Base-by-base conservation (phyloP, 2,113 vertebrate genomes). In the Dicrurus megarhynchus region DNA sequence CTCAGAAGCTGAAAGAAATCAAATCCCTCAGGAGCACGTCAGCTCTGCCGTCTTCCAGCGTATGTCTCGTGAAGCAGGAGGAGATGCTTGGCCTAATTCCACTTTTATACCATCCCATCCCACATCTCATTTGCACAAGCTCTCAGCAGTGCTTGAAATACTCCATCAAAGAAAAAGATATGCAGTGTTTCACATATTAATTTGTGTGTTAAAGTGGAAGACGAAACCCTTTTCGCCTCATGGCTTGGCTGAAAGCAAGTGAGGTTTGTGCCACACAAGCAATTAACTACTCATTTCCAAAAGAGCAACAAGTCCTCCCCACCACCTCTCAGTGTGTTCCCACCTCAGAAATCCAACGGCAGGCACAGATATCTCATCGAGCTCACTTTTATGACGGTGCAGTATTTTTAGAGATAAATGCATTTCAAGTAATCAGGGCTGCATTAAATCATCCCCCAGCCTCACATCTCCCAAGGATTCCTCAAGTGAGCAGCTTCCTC, bases 191-290 rank as follows among this genome's bases (percentile, higher is more conserved):
- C 63, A 76, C 15, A 2, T 5, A 26, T 49, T 53, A 42, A 84
- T 64, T 64, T 59, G 47, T 27, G 24, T n/a, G 27, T 39, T 47
- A 12, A 61, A 82, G 49, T 9, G 21, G n/a, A 73, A 79, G 27
- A 26, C 3, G 3, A 65, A 89, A 16, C 24, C 49, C 37, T 73
- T 65, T 55, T 30, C 11, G 6, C 57, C 32, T 53, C 37, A 3
- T 11, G 33, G 50, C 33, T 76, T 39, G 59, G 22, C 47, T 41
- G 53, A 47, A 53, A 56, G 75, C 37, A 15, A 4, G 20, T 0
- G 4, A 35, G 52, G 37, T 24, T 81, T 52, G 3, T 33, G 28
- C 56, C 23, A 30, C 0, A 0, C n/a, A 12, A 1, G 6, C 71
- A 50, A 32, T 23, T 41, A 73, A n/a, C 44, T 3, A 8, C 49